Conservation (phyloP, 2,113 vertebrate species). For the Plectropomus leopardus region DNA sequence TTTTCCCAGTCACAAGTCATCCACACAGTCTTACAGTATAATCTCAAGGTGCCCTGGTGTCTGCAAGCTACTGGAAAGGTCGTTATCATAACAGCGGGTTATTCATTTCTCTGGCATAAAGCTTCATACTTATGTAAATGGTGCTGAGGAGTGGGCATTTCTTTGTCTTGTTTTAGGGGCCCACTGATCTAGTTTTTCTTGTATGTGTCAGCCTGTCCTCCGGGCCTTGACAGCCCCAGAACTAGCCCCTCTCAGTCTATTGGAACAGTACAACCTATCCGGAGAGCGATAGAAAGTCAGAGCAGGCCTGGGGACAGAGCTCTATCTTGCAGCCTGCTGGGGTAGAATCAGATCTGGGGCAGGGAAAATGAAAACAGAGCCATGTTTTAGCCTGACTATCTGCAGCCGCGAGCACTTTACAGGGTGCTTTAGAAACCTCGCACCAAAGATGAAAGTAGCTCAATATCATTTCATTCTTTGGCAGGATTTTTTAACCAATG, state of each 20-base stretch:
- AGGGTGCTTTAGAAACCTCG: conserved; percentile 48
- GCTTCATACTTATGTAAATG: conserved; percentile 73
- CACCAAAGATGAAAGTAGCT: conserved; percentile 63
- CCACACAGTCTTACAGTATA: conserved; percentile 36
- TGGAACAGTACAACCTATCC: conserved; percentile 67
- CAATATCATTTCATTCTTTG: conserved; percentile 42
- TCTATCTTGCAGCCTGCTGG: conserved; percentile 69
- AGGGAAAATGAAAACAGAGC: conserved; percentile 67
- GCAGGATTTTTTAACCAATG: conserved; percentile 44
- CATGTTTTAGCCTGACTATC: conserved; percentile 57
- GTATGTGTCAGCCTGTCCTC: conserved; percentile 67
- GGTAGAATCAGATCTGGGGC: conserved; percentile 77
- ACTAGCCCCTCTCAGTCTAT: conserved; percentile 64
- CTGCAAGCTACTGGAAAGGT: conserved; percentile 63
- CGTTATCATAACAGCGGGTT: conserved; percentile 69
- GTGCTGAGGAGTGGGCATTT: conserved; percentile 48
- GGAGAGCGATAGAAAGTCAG: conserved; percentile 75
- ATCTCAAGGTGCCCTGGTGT: conserved; percentile 67
- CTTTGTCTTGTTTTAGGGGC: conserved; percentile 67
- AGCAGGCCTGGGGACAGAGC: conserved; percentile 75
- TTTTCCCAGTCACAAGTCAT: conserved; percentile 39
- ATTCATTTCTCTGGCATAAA: conserved; percentile 62
- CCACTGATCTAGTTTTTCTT: conserved; percentile 73
- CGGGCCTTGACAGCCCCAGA: conserved; percentile 71
- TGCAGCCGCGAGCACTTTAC: conserved; percentile 59